Conservation (phyloP, 2,888 invertebrate species). For the Ophion ventricosus region DNA sequence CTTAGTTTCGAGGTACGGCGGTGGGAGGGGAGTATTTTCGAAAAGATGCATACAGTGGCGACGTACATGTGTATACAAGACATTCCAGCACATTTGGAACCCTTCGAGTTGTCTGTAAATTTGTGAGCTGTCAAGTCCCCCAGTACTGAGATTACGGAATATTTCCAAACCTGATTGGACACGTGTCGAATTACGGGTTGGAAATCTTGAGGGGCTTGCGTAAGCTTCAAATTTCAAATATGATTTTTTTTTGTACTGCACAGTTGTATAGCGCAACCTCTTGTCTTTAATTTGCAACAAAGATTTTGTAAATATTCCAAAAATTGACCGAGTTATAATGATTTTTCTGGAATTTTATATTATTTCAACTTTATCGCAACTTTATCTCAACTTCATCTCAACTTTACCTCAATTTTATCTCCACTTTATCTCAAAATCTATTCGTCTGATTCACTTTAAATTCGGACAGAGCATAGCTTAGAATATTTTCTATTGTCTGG, state of each 20-base stretch:
- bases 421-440: background rate
- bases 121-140: background rate
- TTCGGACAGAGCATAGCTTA: background rate
- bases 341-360: too few relatives aligned
- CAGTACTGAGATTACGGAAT: background rate
- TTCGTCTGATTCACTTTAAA: background rate
- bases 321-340: too few relatives aligned
- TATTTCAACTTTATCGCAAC: too few relatives aligned
- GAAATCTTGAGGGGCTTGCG: too few relatives aligned
- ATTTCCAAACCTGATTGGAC: background rate
- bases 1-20: constrained; percentile 12
- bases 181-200: too few relatives aligned
- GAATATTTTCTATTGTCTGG: background rate
- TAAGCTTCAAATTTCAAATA: too few relatives aligned
- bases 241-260: too few relatives aligned
- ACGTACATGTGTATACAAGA: background rate
- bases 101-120: background rate
- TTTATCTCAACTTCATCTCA: too few relatives aligned
- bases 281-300: too few relatives aligned
- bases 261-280: too few relatives aligned
- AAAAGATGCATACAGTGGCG: background rate
- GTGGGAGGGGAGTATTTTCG: background rate
- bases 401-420: background rate
- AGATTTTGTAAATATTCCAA: too few relatives aligned
- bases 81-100: constrained; percentile 10